A percentile compares a stretch with the other conserved stretches of the same genome.
These are phyloP conservation scores for Delphinus delphis DNA, from an alignment of 2,113 vertebrate genomes.

Conservation along the genomic window DNA sequence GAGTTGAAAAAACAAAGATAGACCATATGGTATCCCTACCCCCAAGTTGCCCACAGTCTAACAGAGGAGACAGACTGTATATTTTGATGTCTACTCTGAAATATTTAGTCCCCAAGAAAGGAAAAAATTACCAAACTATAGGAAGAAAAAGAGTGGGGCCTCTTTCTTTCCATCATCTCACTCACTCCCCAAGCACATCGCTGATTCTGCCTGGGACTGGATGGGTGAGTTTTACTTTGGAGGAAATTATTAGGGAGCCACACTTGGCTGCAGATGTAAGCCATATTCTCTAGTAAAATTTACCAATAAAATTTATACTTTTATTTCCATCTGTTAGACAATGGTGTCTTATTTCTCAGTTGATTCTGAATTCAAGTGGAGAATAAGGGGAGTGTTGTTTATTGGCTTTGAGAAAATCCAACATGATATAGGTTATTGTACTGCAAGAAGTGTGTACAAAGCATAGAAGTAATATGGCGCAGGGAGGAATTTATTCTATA, in stretches of 20 bases:
- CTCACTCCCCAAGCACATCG: neutral
- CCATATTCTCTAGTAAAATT: slow-evolving; percentile 7
- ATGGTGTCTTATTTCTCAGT: slow-evolving; percentile 48
- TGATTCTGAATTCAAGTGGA: slow-evolving; percentile 35
- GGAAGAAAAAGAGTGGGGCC: neutral
- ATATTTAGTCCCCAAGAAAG: slow-evolving; percentile 36
- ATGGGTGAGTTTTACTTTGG: neutral
- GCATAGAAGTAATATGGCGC: neutral
- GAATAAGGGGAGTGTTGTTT: neutral
- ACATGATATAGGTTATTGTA: neutral
- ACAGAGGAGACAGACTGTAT: slow-evolving; percentile 49
- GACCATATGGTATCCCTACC: neutral
- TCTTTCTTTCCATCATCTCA: neutral
- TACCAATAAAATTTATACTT: slow-evolving; percentile 42
- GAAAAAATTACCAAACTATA: neutral
- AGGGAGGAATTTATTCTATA: neutral
- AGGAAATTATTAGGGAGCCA: neutral
- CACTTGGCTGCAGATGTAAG: slow-evolving; percentile 35
- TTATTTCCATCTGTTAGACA: slow-evolving; percentile 57
- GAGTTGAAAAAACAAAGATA: slow-evolving; percentile 48
- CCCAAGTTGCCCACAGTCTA: slow-evolving; percentile 9
- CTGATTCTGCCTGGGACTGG: neutral
- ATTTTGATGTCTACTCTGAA: slow-evolving; percentile 60
- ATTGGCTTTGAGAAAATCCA: slow-evolving; percentile 40
- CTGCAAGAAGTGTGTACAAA: neutral